A percentile compares a stretch with the other conserved stretches of the same genome.
Conservation (phyloP, 2,888 invertebrate species). For the Apodemia zela region DNA sequence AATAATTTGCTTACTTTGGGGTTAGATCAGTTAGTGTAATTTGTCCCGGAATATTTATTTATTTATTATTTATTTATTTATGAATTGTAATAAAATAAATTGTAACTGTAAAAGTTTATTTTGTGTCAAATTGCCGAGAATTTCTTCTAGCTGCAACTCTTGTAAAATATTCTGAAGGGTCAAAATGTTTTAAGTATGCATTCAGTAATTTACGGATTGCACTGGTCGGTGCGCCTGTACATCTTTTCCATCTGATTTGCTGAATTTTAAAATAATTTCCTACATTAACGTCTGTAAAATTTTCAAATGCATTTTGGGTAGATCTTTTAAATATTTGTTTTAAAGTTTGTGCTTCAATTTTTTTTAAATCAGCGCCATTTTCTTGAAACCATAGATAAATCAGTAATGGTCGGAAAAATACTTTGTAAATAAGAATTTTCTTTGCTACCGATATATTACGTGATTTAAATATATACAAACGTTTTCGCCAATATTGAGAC, state of each 20-base stretch:
- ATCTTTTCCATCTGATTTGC: slow-evolving; percentile 43
- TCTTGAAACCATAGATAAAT: slow-evolving; percentile 44
- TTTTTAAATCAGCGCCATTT: slow-evolving; percentile 32
- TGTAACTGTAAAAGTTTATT: no score
- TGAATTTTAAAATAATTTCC: slow-evolving; percentile 42
- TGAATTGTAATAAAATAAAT: no score
- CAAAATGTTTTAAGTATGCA: slow-evolving; percentile 27
- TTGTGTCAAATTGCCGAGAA: neutral
- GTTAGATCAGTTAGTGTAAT: no score
- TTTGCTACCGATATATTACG: slow-evolving; percentile 34
- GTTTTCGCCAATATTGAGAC: slow-evolving; percentile 34
- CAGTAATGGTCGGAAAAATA: slow-evolving; percentile 50
- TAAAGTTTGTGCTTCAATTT: slow-evolving; percentile 43
- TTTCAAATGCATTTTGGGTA: slow-evolving; percentile 35
- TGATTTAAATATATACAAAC: slow-evolving; percentile 36
- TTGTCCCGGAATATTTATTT: no score
- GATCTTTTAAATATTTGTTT: slow-evolving; percentile 39
- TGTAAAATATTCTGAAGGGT: slow-evolving; percentile 38
- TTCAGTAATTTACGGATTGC: slow-evolving; percentile 37
- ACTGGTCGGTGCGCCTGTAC: slow-evolving; percentile 31
- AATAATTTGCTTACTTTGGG: no score
- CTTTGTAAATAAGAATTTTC: slow-evolving; percentile 49
- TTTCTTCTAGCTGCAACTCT: slow-evolving; percentile 20
- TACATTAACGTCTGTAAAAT: slow-evolving; percentile 45
- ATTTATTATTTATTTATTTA: no score